These are phyloP conservation scores for Andrena dorsata DNA, from an alignment of 2,888 invertebrate species.

Conservation along the genomic window DNA sequence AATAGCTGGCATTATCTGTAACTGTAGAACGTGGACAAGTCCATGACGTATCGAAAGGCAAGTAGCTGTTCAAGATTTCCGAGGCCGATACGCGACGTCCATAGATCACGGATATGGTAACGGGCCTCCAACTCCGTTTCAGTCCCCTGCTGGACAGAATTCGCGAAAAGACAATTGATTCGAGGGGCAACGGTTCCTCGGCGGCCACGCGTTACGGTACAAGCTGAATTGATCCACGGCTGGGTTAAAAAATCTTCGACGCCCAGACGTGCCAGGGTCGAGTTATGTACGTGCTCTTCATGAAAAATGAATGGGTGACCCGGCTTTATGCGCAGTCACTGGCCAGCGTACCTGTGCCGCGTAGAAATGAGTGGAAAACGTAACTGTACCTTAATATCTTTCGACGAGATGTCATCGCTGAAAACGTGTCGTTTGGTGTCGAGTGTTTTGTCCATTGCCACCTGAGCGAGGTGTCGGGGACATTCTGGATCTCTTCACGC, in stretches of 20 bases:
- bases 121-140: neutral
- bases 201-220: slow-evolving; percentile 45
- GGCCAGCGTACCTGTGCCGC: slow-evolving; percentile 66
- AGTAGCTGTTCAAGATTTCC: slow-evolving; percentile 26
- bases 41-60: slow-evolving; percentile 18
- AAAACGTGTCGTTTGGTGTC: slow-evolving; percentile 7
- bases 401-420: slow-evolving; percentile 58
- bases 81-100: slow-evolving; percentile 22
- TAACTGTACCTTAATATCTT: slow-evolving; percentile 73
- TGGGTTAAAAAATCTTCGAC: slow-evolving; percentile 55
- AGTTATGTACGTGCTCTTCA: slow-evolving; percentile 79
- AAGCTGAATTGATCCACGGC: slow-evolving; percentile 43
- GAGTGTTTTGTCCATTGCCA: neutral
- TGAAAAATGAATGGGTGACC: slow-evolving; percentile 79
- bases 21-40: slow-evolving; percentile 9
- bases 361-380: slow-evolving; percentile 77
- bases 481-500: too few relatives aligned
- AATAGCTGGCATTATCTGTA: slow-evolving; percentile 29
- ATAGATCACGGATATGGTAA: neutral
- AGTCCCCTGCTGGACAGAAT: neutral
- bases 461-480: neutral
- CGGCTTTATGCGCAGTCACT: slow-evolving; percentile 44
- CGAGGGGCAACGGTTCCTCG: slow-evolving; percentile 25
- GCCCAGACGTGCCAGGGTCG: slow-evolving; percentile 46
- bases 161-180: slow-evolving; percentile 22